Percentiles rank a stretch among this genome's conserved stretches.
Conservation (phyloP, 2,113 vertebrate species). For the Oreochromis spilurus region DNA sequence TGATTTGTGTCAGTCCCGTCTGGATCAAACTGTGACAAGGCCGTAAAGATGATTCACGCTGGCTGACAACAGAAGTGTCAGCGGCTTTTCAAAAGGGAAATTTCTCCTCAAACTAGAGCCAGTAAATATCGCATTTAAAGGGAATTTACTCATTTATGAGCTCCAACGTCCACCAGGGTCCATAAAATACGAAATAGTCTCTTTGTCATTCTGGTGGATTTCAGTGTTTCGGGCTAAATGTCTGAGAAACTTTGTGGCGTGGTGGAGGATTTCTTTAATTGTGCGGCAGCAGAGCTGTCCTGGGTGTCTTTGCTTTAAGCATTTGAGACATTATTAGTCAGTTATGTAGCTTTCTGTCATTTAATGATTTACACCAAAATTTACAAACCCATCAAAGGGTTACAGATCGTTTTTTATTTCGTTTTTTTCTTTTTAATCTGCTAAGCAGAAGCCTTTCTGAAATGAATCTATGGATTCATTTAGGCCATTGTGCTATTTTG, state of each 20-base stretch:
- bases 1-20: not conserved
- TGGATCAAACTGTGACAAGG: conserved; percentile 17
- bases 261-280: conserved; percentile 19
- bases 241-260: not conserved
- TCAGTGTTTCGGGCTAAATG: not conserved
- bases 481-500: conserved; percentile 19
- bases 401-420: not conserved
- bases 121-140: conserved; percentile 15
- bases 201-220: not conserved
- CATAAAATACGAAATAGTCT: not conserved
- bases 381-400: not conserved
- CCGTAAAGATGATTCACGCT: not conserved
- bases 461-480: conserved; percentile 30
- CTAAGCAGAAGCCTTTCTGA: conserved; percentile 66
- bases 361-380: conserved; percentile 34
- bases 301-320: conserved; percentile 54
- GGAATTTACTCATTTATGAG: not conserved
- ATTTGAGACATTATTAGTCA: conserved; percentile 14
- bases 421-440: conserved; percentile 37
- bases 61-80: not conserved
- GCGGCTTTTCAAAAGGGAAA: conserved; percentile 22
- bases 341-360: conserved; percentile 23
- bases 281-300: conserved; percentile 62
- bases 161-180: not conserved
- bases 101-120: conserved; percentile 6